Percentiles rank a stretch among this genome's conserved stretches.
Conservation (phyloP, 2,888 invertebrate genomes). For the Sarcophaga variegata region DNA sequence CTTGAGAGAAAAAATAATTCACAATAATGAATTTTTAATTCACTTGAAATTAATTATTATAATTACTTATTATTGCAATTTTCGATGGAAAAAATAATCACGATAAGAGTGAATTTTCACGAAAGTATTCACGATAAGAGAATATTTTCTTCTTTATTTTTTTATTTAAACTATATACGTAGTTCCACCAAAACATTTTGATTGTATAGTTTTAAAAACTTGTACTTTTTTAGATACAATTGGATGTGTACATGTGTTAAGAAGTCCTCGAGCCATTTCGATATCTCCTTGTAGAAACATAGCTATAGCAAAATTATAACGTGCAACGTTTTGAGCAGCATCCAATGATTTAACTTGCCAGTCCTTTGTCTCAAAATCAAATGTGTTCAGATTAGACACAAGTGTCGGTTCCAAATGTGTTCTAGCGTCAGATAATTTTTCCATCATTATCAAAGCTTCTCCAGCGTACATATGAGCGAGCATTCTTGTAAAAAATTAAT, state of each 20-base stretch:
- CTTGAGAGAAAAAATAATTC: too few relatives aligned
- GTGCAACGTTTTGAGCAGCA: constrained; percentile 87
- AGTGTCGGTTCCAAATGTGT: constrained; percentile 91
- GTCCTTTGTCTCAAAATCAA: constrained; percentile 83
- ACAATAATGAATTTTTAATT: too few relatives aligned
- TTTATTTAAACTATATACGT: not conserved
- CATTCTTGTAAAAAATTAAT: constrained; percentile 82
- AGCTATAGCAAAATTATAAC: constrained; percentile 90
- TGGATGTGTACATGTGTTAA: constrained; percentile 78
- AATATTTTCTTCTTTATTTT: not conserved
- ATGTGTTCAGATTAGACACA: constrained; percentile 84
- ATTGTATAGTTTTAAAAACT: constrained; percentile 55
- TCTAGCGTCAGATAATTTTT: constrained; percentile 91
- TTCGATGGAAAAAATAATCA: too few relatives aligned
- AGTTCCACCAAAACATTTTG: constrained; percentile 2
- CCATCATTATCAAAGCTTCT: constrained; percentile 91
- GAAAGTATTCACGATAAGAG: not conserved
- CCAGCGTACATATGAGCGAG: constrained; percentile 95
- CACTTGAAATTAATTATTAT: too few relatives aligned
- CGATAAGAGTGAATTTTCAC: too few relatives aligned
- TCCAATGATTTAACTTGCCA: constrained; percentile 83
- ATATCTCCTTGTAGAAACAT: constrained; percentile 89
- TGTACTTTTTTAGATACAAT: constrained; percentile 74
- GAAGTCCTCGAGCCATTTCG: constrained; percentile 83
- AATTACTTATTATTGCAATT: too few relatives aligned